A percentile compares a stretch with the other conserved stretches of the same genome.
Conservation (phyloP, 2,888 invertebrate species). For the Pimpla rufipes region DNA sequence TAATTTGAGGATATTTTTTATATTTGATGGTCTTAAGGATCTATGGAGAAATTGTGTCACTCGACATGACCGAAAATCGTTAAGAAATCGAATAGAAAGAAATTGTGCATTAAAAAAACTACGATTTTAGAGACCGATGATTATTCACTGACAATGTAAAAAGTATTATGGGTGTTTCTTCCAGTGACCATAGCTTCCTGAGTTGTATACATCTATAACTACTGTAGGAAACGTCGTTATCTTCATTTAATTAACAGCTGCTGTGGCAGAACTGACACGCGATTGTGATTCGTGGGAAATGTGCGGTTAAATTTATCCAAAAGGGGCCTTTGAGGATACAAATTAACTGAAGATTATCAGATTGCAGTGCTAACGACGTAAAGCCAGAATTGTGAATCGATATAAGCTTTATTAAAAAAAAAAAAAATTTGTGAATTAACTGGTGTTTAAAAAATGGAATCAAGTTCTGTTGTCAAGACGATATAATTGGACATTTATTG, state of each 20-base stretch:
- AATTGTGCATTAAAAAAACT: no score
- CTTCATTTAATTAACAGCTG: slow-evolving; percentile 66
- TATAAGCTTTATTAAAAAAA: neutral
- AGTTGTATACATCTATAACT: no score
- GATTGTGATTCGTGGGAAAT: slow-evolving; percentile 38
- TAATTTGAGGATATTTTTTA: slow-evolving; percentile 2
- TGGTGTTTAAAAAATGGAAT: neutral
- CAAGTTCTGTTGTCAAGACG: neutral
- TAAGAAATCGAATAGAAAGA: no score
- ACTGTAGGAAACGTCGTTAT: slow-evolving; percentile 49
- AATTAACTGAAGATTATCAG: slow-evolving; percentile 15
- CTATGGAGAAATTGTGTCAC: no score
- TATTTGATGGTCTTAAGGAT: neutral
- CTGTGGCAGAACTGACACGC: slow-evolving; percentile 44
- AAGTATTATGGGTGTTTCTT: no score
- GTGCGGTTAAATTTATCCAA: slow-evolving; percentile 39
- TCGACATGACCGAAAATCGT: no score
- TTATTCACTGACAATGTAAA: no score
- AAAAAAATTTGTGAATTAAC: no score
- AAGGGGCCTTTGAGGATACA: slow-evolving; percentile 40
- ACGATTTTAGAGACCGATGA: no score
- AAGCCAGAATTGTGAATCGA: neutral
- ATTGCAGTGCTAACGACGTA: neutral
- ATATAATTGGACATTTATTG: slow-evolving; percentile 28
- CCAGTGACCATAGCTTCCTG: no score